Percentiles rank a stretch among this genome's conserved stretches.
Conservation (phyloP, 2,797 vertebrate species). For the Enteromius unitaeniatus region DNA sequence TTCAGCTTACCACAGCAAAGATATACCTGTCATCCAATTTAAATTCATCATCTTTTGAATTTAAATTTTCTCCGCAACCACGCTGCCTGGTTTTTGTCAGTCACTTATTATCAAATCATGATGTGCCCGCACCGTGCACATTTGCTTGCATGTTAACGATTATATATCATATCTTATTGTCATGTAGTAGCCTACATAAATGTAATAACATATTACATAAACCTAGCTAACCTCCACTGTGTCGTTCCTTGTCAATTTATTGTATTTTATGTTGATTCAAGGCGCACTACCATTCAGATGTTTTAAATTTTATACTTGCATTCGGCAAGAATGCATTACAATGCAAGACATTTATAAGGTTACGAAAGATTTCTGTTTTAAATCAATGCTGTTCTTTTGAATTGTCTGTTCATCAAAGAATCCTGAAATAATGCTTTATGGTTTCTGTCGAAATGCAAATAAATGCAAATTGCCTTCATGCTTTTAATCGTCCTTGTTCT, state of each 20-base stretch:
- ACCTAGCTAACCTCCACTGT: neutral
- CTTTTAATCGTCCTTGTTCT: slow-evolving; percentile 50
- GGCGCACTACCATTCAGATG: neutral
- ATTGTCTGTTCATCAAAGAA: neutral
- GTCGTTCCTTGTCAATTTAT: neutral
- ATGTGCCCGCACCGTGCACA: neutral
- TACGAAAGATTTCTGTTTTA: neutral
- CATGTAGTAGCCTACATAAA: too few species aligned
- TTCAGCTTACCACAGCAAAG: neutral
- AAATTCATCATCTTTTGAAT: neutral
- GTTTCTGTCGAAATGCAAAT: neutral
- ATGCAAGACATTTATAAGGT: neutral
- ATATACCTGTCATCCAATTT: neutral
- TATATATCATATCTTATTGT: neutral
- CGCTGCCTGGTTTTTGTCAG: neutral
- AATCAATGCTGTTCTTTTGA: neutral
- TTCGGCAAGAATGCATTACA: neutral
- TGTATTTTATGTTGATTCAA: neutral
- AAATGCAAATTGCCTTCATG: slow-evolving; percentile 5
- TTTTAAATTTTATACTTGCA: neutral
- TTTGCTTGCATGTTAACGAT: slow-evolving; percentile 4
- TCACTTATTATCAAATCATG: slow-evolving; percentile 4
- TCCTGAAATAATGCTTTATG: neutral
- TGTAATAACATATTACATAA: neutral
- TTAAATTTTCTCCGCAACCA: neutral